Evolutionary conservation across 2,113 vertebrate genomes (phyloP), one percentile per base, ranked within the genome.

Genomic region (Daphoenositta chrysoptera): DNA sequence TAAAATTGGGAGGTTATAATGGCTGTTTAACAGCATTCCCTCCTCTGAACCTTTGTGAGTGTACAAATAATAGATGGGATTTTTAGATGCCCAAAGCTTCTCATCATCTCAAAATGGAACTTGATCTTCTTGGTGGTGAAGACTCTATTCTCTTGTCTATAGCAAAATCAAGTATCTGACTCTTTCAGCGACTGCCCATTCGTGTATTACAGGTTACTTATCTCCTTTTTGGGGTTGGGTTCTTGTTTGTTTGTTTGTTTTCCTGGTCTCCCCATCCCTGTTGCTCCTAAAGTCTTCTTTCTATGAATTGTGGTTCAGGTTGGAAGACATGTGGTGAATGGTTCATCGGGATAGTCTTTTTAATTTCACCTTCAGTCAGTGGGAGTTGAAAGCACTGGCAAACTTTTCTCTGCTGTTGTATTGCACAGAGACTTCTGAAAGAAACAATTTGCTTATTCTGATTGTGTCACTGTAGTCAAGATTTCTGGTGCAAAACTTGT

Each of bases 171-270:
- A 50, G 13, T 40, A 54, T 13, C 15, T 48, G 31, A n/a, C 7
- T 64, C 16, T 37, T 70, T 76, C n/a, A 70, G 8, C 11, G 13
- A 4, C 13, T 39, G 30, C 7, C 5, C 9, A 8, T 56, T 37
- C 76, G 30, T 68, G 28, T 47, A 51, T 42, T 88, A 9, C 9
- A 16, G 45, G 18, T n/a, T 78, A 69, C 15, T 58, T 63, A 58
- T 6, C 18, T 31, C 44, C 30, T 3, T 72, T 53, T 35, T 5
- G 7, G 13, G 1, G 2, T 39, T 5, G 6, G 3, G 1, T 23
- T 24, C 31, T 60, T n/a, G 15, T 33, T 45, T 54, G 11, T 7
- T 40, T 45, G 5, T 11, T 63, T 51, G 26, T 45, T 83, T 54
- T 33, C 11, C 27, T 31, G 10, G 33, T 39, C 2, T 45, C 3